A percentile compares a stretch with the other conserved stretches of the same genome.
Evolutionary conservation across 2,797 vertebrate genomes (phyloP).

Genomic region (Naso thynnoides): DNA sequence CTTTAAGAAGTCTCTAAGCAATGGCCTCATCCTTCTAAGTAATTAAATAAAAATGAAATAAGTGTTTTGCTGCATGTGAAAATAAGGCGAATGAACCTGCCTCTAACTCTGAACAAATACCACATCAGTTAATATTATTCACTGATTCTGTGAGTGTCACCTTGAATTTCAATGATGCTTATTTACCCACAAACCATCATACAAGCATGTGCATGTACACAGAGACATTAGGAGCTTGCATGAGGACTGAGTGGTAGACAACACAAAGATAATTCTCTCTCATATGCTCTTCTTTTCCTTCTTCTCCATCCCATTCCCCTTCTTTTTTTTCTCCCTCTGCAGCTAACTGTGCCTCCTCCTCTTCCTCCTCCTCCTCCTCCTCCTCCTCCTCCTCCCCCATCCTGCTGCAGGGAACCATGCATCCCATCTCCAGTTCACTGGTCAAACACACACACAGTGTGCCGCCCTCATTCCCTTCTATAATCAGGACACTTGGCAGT

Average conservation of each 20-base stretch:
- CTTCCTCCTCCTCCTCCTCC: constrained; percentile 21
- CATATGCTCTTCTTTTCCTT: constrained; percentile 57
- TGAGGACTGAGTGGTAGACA: constrained; percentile 53
- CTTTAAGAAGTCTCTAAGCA: constrained; percentile 18
- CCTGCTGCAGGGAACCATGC: constrained; percentile 81
- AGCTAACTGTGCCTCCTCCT: constrained; percentile 47
- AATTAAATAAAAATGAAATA: constrained; percentile 75
- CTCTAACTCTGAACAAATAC: constrained; percentile 49
- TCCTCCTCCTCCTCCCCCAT: constrained; percentile 13
- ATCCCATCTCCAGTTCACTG: constrained; percentile 81
- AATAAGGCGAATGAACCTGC: constrained; percentile 44
- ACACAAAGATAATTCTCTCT: constrained; percentile 53
- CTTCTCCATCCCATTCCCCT: constrained; percentile 51
- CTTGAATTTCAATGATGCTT: constrained; percentile 66
- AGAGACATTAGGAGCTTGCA: constrained; percentile 45
- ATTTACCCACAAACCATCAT: constrained; percentile 60
- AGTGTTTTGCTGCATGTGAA: constrained; percentile 53
- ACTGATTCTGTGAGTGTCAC: constrained; percentile 61
- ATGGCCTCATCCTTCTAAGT: constrained; percentile 48
- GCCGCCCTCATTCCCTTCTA: constrained; percentile 79
- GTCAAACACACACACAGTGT: constrained; percentile 82
- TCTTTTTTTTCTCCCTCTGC: constrained; percentile 60
- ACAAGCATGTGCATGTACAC: constrained; percentile 31
- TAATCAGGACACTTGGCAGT: constrained; percentile 82
- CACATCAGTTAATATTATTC: constrained; percentile 66